Percentiles rank a stretch among this genome's conserved stretches.
Evolutionary conservation across 2,797 vertebrate genomes (phyloP).

Genomic region (Coluber constrictor): DNA sequence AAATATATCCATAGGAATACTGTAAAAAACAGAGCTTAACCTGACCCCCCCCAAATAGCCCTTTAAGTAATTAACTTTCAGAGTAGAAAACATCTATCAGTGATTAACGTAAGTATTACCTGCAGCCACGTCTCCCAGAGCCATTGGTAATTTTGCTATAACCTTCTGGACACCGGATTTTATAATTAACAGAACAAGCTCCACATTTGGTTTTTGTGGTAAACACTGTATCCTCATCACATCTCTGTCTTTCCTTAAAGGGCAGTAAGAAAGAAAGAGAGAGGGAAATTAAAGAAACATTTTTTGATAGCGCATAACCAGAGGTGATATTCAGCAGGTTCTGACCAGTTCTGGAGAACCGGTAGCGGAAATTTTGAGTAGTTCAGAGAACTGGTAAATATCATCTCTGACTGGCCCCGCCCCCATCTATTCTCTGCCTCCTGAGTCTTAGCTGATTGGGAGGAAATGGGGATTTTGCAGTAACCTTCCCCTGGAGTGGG

Average conservation of each 20-base stretch:
- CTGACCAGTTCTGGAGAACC: too few species aligned
- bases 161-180: constrained; percentile 72
- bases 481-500: too few species aligned
- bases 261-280: not conserved
- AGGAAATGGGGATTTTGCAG: too few species aligned
- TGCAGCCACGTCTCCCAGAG: constrained; percentile 77
- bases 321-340: too few species aligned
- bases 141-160: constrained; percentile 66
- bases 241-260: constrained; percentile 72
- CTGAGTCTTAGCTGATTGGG: too few species aligned
- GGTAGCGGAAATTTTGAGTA: too few species aligned
- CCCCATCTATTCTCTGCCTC: too few species aligned
- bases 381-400: too few species aligned
- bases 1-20: not conserved
- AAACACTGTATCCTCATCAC: constrained; percentile 72
- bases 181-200: constrained; percentile 71
- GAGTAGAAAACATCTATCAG: fast-evolving
- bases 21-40: not conserved
- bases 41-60: not conserved
- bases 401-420: too few species aligned
- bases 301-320: not conserved
- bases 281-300: not conserved
- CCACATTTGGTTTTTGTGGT: constrained; percentile 74
- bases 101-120: constrained; percentile 60
- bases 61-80: not conserved